These are phyloP conservation scores for Percopsis transmontana DNA, from an alignment of 2,113 vertebrate species.

Conservation along the genomic window DNA sequence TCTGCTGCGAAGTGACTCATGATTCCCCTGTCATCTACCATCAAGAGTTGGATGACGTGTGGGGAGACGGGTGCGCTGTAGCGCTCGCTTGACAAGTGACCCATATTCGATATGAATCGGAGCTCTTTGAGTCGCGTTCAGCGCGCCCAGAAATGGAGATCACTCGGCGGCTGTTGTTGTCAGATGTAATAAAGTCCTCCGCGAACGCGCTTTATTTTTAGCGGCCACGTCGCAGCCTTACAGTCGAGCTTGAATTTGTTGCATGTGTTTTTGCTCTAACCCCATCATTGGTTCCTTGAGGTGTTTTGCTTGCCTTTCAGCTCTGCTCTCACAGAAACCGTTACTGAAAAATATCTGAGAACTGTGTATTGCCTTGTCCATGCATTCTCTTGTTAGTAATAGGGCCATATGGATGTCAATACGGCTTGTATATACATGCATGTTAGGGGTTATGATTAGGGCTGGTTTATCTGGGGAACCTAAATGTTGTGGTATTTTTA, in stretches of 20 bases:
- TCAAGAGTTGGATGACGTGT: slow-evolving; percentile 10
- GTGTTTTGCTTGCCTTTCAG: too few species aligned
- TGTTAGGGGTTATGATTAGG: not conserved
- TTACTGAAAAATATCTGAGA: too few species aligned
- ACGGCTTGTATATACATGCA: not conserved
- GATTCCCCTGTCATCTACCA: slow-evolving; percentile 31
- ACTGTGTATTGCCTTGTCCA: too few species aligned
- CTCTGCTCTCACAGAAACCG: too few species aligned
- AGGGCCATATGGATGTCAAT: slow-evolving; percentile 2
- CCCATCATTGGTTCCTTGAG: slow-evolving; percentile 11
- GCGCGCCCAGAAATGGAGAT: slow-evolving; percentile 2
- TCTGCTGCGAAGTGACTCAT: slow-evolving; percentile 13
- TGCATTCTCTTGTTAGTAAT: slow-evolving; percentile 18
- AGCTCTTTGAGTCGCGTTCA: slow-evolving; percentile 12
- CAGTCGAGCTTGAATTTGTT: slow-evolving; percentile 55
- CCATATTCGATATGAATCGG: slow-evolving; percentile 10
- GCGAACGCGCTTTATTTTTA: slow-evolving; percentile 1
- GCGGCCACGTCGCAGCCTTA: slow-evolving; percentile 10
- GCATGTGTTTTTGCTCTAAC: slow-evolving; percentile 50
- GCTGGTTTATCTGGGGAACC: too few species aligned
- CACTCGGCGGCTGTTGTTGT: not conserved
- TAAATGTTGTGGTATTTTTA: too few species aligned
- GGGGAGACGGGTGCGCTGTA: slow-evolving; percentile 33
- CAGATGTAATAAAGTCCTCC: not conserved
- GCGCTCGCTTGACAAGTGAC: slow-evolving; percentile 23